Base-by-base conservation (phyloP, 30 jellyfish, hydroid and myxozoan species). In the Hydractinia symbiolongicarpus region DNA sequence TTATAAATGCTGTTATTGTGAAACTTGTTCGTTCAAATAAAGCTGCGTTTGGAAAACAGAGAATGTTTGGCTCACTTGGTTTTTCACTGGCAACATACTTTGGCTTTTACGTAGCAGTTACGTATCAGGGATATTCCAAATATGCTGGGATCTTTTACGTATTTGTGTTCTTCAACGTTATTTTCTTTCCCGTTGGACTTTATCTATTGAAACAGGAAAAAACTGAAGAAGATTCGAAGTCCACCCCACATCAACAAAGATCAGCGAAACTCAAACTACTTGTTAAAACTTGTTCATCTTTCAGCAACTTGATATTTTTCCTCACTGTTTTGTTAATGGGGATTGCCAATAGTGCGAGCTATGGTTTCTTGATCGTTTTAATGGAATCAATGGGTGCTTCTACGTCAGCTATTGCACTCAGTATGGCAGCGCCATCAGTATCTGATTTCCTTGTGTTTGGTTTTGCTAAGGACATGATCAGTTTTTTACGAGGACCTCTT, bases 1-100 rank as follows among this genome's bases (percentile, higher is more conserved):
- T 66, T 13, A 66, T 66, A 19, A 53, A 66, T 13, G 21, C 76
- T 19, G 76, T 53, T 66, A 53, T 66, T 19, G 49, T 66, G 76
- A 53, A 66, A 19, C 53, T 66, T 66, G 76, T 66, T 13, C 53
- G 9, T 19, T 19, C 53, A 66, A 13, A 66, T 6, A 1, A 13
- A 19, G 73, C 72, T 4, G 54, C 83, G 7, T 74, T 50, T 50
- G 83, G 83, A 13, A 8, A 30, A 5, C 83, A 74, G 54, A 74
- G 83, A 74, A 44, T 74, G 20, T 55, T 74, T 74, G 83, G 69
- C 0, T 55, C 69, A 30, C 10, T 74, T 30, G 44, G 44, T 30
- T 30, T 30, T 30, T 30, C 44, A 30, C 2, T 30, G 2, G 44
- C 44, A 30, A 30, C 44, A 30, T 30, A 30, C 44, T 30, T 30